Evolutionary conservation across 2,113 vertebrate species (phyloP).

Genomic region (Garra rufa): DNA sequence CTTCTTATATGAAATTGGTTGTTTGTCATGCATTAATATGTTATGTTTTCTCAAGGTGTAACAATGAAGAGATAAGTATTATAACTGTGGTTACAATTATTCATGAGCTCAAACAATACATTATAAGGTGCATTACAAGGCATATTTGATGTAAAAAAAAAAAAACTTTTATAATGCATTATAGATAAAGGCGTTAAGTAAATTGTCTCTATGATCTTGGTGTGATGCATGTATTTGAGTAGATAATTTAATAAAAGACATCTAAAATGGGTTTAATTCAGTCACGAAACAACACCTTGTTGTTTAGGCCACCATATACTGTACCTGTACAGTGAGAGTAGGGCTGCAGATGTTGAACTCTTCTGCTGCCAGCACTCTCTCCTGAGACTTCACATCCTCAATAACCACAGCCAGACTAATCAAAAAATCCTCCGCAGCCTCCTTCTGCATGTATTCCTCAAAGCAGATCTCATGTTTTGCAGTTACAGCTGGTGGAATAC

Average conservation of each 20-base stretch:
- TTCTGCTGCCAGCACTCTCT: slow-evolving; percentile 67
- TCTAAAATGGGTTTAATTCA: too few relatives aligned
- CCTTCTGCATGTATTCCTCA: slow-evolving; percentile 54
- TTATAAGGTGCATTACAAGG: too few relatives aligned
- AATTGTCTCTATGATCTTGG: too few relatives aligned
- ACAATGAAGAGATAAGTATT: too few relatives aligned
- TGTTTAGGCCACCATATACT: background rate
- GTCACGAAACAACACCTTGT: background rate
- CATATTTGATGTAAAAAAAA: background rate
- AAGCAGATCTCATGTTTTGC: slow-evolving; percentile 66
- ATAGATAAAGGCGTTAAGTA: too few relatives aligned
- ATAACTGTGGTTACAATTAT: too few relatives aligned
- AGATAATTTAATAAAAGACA: too few relatives aligned
- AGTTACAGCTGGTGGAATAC: slow-evolving; percentile 60
- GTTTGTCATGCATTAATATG: too few relatives aligned
- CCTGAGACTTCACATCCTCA: slow-evolving; percentile 62
- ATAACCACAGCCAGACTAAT: slow-evolving; percentile 77
- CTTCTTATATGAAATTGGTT: too few relatives aligned
- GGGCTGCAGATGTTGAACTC: slow-evolving; percentile 74
- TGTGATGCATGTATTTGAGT: too few relatives aligned
- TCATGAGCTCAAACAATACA: background rate
- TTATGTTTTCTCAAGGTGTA: too few relatives aligned
- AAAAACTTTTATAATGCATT: too few relatives aligned
- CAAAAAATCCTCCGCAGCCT: slow-evolving; percentile 64
- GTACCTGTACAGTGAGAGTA: slow-evolving; percentile 70